phyloP scores from a whole-genome alignment of 2,113 vertebrate genomes.

The Cnemophilus loriae region DNA sequence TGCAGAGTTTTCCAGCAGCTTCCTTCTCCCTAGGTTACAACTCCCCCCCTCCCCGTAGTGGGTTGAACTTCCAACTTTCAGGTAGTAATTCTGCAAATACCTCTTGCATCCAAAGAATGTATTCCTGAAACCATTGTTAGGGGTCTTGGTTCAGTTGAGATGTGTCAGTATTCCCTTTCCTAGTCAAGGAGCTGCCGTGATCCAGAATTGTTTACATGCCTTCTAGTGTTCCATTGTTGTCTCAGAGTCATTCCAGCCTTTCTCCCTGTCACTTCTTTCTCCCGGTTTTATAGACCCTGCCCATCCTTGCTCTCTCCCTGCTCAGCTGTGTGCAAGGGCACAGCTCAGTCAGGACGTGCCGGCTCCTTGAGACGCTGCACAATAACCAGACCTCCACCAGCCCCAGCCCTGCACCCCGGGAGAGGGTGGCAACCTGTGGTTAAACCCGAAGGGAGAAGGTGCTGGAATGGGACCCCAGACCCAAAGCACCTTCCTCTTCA shows the following conservation, averaged over 20 bases:
- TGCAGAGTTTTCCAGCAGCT: neutral
- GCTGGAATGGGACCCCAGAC: neutral
- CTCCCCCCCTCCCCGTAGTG: neutral
- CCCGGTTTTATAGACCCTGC: neutral
- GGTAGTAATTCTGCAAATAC: conserved; percentile 58
- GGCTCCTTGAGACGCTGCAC: neutral
- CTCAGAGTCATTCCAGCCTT: neutral
- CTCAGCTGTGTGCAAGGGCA: neutral
- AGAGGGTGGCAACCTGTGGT: neutral
- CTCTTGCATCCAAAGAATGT: conserved; percentile 67
- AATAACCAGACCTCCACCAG: neutral
- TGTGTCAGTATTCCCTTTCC: conserved; percentile 37
- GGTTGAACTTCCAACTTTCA: conserved; percentile 37
- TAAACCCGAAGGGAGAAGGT: neutral
- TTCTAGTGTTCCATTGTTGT: neutral
- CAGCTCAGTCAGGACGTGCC: accelerated
- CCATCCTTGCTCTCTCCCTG: neutral
- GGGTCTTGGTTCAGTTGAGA: neutral
- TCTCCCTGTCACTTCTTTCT: neutral
- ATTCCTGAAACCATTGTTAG: conserved; percentile 25
- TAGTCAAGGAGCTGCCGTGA: neutral
- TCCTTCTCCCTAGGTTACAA: neutral
- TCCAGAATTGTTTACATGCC: conserved; percentile 15
- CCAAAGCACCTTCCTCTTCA: neutral
- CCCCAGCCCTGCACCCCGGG: neutral